Base-by-base conservation (phyloP, 92 coral and sea anemone species). In the Heliopora coerulea region DNA sequence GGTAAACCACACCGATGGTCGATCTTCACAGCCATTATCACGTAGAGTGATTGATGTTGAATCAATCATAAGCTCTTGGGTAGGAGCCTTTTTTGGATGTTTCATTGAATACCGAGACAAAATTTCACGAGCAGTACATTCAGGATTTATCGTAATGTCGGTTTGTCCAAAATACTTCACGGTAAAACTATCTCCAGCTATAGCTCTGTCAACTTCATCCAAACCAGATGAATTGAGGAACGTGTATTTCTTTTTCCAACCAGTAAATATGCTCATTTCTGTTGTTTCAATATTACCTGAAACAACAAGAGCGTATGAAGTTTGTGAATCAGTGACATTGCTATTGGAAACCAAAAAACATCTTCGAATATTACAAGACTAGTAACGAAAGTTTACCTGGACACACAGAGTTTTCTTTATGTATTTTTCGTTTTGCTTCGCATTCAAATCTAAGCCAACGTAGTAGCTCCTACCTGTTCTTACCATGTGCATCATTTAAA, bases 131-230 rank as follows among this genome's bases (percentile, higher is more conserved):
- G 77, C 62, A 15, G 49, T 50, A 54, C 63, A 70, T 1, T 9
- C 64, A 37, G 11, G 4, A 33, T 70, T 15, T 70, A 31, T 17
- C 3, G 40, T 30, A 9, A 70, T 15, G 4, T n/a, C 13, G 23
- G 63, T 34, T 12, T 58, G 35, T 20, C 77, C 77, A 20, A 70
- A 21, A 25, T 70, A 70, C 14, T 54, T 57, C 30, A 70, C 58
- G 27, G n/a, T 18, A 21, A 70, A 70, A 8, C 13, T 30, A 7
- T 52, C 32, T 5, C 63, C 77, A 29, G 49, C 33, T 1, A 8
- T 20, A 5, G 54, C 26, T 70, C 54, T 41, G n/a, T 70, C 63
- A 46, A 68, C 23, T 0, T 67, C 57, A 18, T 44, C 58, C 9
- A 44, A 14, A 41, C 2, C 7, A 6, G 12, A 2, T 46, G 52